Evolutionary conservation across 2,113 vertebrate species (phyloP), one percentile per base, ranked within the genome.

Genomic region (Hippotragus niger): DNA sequence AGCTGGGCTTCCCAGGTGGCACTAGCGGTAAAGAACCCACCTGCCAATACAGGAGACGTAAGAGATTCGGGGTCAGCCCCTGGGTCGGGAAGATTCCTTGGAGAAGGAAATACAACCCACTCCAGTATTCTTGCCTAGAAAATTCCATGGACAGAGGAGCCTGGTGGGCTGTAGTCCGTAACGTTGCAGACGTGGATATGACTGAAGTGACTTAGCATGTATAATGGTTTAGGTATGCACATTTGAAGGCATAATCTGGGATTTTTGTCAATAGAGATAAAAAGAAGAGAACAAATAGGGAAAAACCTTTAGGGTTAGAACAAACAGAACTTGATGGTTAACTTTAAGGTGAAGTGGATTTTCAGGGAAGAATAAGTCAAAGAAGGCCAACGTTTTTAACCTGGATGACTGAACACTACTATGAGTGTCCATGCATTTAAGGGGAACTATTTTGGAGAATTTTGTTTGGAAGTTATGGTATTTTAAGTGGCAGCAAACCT

Each of bases 331-430:
- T 27, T 64, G 36, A 43, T 55, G 76, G 85, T 27, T 86, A 5
- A 86, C 89, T 94, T 91, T n/a, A 86, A 74, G 29, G 19, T 57
- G 14, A 12, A 91, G 31, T 62, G 6, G 23, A 55, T 74, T 82
- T 97, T 95, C 31, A 83, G 27, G 11, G 55, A 3, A 84, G 10
- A 40, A 43, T 82, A 94, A 55, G 40, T 47, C 64, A 95, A 94
- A 91, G n/a, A 82, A 60, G 33, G 7, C 19, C 31, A 87, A 7
- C 1, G 23, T 36, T 62, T 90, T 97, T 83, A 57, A 7, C 16
- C 25, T 84, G 50, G 2, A 3, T 87, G 50, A 90, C 33, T 15
- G 5, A 58, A 53, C 6, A 53, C 55, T 6, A 55, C 40, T 19
- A 3, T 82, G 19, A 67, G 3, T 88, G 10, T 29, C 27, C 58